phyloP scores from a whole-genome alignment of 2,113 vertebrate genomes.

The Chroicocephalus ridibundus region DNA sequence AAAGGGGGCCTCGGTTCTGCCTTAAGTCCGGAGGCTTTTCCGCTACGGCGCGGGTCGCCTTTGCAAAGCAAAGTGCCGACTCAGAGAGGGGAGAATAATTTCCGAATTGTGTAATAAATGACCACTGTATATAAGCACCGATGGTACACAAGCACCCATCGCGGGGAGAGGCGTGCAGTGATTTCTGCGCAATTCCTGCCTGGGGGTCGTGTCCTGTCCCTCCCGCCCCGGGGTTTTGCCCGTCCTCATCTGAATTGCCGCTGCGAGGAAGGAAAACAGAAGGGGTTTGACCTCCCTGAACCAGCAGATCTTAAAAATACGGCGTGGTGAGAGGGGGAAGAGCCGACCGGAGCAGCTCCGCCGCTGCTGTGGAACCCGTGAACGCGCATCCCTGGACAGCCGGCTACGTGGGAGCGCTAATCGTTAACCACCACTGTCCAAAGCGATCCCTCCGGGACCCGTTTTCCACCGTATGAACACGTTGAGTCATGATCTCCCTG shows the following conservation, averaged over 20 bases:
- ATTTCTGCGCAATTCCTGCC: neutral
- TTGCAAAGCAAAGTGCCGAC: neutral
- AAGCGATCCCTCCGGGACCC: neutral
- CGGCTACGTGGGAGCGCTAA: neutral
- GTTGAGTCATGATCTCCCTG: neutral
- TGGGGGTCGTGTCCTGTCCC: neutral
- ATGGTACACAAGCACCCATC: too few relatives aligned
- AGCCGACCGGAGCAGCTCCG: neutral
- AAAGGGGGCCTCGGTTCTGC: accelerated
- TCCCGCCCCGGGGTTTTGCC: neutral
- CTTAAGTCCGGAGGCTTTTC: neutral
- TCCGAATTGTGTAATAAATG: too few relatives aligned
- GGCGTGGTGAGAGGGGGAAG: neutral
- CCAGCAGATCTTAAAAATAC: accelerated
- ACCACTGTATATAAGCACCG: too few relatives aligned
- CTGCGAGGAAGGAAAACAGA: neutral
- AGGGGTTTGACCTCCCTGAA: neutral
- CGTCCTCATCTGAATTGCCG: neutral
- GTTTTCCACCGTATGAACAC: neutral
- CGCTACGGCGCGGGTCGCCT: neutral
- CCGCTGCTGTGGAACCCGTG: accelerated
- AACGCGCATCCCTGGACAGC: neutral
- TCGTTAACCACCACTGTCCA: neutral
- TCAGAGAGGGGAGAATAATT: neutral
- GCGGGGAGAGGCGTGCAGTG: neutral